Evolutionary conservation across 2,113 vertebrate genomes (phyloP).

Genomic region (Plestiodon gilberti): DNA sequence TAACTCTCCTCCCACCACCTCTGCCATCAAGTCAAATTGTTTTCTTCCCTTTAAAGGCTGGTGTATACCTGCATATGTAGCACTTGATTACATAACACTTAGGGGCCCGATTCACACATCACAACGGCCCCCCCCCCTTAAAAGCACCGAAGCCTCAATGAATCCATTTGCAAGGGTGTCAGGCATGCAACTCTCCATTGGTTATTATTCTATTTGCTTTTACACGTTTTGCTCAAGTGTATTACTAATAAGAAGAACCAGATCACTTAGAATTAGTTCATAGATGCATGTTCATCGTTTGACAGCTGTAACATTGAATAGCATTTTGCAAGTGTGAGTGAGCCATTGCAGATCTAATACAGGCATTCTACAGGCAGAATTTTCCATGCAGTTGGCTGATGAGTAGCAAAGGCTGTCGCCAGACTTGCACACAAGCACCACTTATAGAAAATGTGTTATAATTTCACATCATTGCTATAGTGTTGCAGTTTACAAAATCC

Average conservation of each 20-base stretch:
- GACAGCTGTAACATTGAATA: neutral
- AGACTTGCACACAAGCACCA: neutral
- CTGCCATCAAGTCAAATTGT: neutral
- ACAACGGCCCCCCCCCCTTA: neutral
- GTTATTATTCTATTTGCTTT: neutral
- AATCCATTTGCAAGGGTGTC: neutral
- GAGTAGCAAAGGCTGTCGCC: neutral
- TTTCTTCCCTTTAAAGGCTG: neutral
- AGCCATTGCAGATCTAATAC: neutral
- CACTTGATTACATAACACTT: neutral
- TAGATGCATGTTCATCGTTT: neutral
- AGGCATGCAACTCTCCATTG: neutral
- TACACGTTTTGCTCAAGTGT: neutral
- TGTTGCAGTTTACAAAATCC: neutral
- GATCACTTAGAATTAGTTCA: neutral
- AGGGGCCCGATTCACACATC: neutral
- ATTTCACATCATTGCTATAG: neutral
- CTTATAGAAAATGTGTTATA: neutral
- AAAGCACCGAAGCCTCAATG: neutral
- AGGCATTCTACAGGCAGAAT: neutral
- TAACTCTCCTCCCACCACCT: accelerated
- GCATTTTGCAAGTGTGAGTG: neutral
- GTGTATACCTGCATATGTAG: neutral
- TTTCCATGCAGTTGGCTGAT: neutral
- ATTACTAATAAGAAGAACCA: neutral